Percentiles rank a stretch among this genome's conserved stretches.
Evolutionary conservation across 2,888 invertebrate genomes (phyloP).

Genomic region (Anaspis maculata): DNA sequence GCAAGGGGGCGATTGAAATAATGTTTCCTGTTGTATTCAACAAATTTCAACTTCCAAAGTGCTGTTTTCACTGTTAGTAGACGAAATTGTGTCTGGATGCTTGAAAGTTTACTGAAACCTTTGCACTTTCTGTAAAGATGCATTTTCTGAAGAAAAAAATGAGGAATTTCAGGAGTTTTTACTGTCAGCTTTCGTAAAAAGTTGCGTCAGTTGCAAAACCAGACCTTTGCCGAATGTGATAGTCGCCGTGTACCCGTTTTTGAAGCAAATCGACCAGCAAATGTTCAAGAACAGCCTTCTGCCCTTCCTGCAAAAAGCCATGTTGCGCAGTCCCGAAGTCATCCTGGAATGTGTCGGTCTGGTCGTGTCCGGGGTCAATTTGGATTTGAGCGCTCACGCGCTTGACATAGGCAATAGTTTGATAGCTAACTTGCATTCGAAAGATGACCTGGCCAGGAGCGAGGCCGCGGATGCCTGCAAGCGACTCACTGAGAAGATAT

Average conservation of each 20-base stretch:
- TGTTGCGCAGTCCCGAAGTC: conserved; percentile 90
- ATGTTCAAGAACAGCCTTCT: conserved; percentile 68
- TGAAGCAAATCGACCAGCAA: conserved; percentile 52
- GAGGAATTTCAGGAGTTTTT: conserved; percentile 51
- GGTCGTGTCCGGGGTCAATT: conserved; percentile 58
- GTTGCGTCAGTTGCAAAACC: conserved; percentile 66
- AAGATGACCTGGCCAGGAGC: conserved; percentile 67
- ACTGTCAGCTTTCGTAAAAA: conserved; percentile 66
- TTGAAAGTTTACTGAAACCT: no score
- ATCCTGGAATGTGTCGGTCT: conserved; percentile 73
- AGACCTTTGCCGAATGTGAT: conserved; percentile 65
- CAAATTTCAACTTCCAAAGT: no score
- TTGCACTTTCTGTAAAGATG: no score
- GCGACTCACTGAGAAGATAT: conserved; percentile 64
- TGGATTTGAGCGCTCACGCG: conserved; percentile 72
- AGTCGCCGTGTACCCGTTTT: conserved; percentile 55
- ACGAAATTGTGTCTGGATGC: no score
- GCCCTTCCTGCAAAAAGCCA: conserved; percentile 82
- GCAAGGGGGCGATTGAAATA: no score
- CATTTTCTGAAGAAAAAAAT: no score
- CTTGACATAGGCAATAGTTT: conserved; percentile 73
- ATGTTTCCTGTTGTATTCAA: no score
- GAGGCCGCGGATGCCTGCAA: conserved; percentile 68
- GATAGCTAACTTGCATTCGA: conserved; percentile 77
- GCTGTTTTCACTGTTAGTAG: no score